Evolutionary conservation across 2,888 invertebrate species (phyloP).

Genomic region (Lasius fuliginosus): DNA sequence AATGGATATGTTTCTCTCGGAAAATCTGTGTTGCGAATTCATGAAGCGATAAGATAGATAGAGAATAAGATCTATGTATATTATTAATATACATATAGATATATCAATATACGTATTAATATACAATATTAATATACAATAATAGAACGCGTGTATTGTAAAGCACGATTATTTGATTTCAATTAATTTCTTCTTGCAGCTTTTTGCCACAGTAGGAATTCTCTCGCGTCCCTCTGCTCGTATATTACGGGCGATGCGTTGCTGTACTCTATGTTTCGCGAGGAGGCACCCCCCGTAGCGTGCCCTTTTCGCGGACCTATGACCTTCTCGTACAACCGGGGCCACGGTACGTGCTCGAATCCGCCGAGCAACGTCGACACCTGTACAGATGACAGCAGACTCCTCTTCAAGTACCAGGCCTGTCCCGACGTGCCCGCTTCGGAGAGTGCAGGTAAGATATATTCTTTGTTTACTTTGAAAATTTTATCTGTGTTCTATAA

Average conservation of each 20-base stretch:
- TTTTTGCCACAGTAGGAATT: conserved; percentile 92
- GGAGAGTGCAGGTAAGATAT: conserved; percentile 93
- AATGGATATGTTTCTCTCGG: conserved; percentile 19
- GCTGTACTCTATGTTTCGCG: conserved; percentile 95
- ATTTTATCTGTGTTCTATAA: not conserved
- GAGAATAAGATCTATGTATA: conserved; percentile 1
- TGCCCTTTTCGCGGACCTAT: conserved; percentile 96
- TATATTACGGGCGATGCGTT: conserved; percentile 96
- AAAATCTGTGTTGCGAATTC: conserved; percentile 27
- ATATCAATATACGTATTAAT: too few relatives aligned
- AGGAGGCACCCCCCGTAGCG: conserved; percentile 94
- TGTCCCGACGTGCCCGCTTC: conserved; percentile 97
- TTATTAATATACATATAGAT: conserved; percentile 9
- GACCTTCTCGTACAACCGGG: conserved; percentile 97
- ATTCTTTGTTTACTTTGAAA: not conserved
- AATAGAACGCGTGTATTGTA: not conserved
- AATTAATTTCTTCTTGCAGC: conserved; percentile 87
- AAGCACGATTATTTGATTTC: conserved; percentile 25
- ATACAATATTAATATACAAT: too few relatives aligned
- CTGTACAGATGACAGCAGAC: conserved; percentile 96
- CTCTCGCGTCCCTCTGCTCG: conserved; percentile 93
- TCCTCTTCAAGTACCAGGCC: conserved; percentile 96
- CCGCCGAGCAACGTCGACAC: conserved; percentile 97
- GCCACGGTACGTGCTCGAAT: conserved; percentile 95
- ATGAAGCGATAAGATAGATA: not conserved